These are phyloP conservation scores for Muscidifurax raptorellus DNA, from an alignment of 1,140 invertebrate species.

Conservation along the genomic window DNA sequence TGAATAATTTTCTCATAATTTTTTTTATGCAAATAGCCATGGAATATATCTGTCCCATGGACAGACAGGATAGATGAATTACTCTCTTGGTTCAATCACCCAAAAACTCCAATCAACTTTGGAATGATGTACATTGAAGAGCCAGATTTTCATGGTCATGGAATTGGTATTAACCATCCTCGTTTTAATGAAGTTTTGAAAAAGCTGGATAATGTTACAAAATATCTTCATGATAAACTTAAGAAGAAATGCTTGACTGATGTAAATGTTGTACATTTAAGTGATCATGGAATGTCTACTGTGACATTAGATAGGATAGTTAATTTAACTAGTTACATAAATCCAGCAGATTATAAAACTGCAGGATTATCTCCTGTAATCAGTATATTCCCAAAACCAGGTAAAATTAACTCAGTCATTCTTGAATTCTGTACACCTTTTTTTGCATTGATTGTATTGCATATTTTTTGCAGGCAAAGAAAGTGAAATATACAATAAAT, in stretches of 20 bases:
- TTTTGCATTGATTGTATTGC: slow-evolving; percentile 31
- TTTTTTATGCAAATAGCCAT: slow-evolving; percentile 70
- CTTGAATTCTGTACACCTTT: slow-evolving; percentile 60
- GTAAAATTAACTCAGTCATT: slow-evolving; percentile 63
- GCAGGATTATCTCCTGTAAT: slow-evolving; percentile 73
- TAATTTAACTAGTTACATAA: slow-evolving; percentile 78
- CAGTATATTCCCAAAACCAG: slow-evolving; percentile 77
- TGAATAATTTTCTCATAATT: not conserved
- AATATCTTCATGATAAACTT: slow-evolving; percentile 78
- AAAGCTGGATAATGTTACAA: slow-evolving; percentile 77
- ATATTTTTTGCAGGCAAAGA: slow-evolving; percentile 69
- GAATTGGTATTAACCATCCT: slow-evolving; percentile 71
- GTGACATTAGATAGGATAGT: slow-evolving; percentile 76
- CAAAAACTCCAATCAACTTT: slow-evolving; percentile 77
- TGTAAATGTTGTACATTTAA: slow-evolving; percentile 83
- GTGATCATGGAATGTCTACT: slow-evolving; percentile 85
- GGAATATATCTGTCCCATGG: slow-evolving; percentile 75
- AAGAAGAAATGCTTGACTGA: slow-evolving; percentile 73
- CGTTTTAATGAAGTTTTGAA: slow-evolving; percentile 74
- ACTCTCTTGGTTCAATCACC: slow-evolving; percentile 81
- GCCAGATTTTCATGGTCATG: slow-evolving; percentile 80
- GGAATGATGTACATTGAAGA: slow-evolving; percentile 85
- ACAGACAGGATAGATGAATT: slow-evolving; percentile 78
- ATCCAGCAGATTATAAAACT: slow-evolving; percentile 72
- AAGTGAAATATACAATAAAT: slow-evolving; percentile 74